Conservation (phyloP, 2,797 vertebrate species). For the Lepidocolaptes lacrymiger region DNA sequence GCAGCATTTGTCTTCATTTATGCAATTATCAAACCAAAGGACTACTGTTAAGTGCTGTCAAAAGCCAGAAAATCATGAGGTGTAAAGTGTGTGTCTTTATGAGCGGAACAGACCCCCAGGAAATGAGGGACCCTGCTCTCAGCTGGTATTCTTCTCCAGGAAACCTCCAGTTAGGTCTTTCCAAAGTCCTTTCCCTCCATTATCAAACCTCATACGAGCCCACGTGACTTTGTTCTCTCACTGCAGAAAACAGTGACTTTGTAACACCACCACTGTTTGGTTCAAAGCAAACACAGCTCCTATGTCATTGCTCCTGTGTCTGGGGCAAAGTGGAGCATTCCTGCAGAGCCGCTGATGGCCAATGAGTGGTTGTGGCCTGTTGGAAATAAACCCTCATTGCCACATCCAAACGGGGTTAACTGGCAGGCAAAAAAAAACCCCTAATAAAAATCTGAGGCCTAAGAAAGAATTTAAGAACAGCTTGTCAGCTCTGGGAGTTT, state of each 20-base stretch:
- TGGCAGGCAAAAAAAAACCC: not conserved
- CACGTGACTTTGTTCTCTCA: not conserved
- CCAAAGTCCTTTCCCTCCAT: not conserved
- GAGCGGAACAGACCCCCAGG: not conserved
- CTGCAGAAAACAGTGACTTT: not conserved
- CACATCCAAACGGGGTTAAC: not conserved
- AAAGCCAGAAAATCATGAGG: not conserved
- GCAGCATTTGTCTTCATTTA: constrained; percentile 76
- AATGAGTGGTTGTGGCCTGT: not conserved
- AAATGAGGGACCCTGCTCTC: not conserved
- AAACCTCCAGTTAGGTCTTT: not conserved
- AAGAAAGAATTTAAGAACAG: not conserved
- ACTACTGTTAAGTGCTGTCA: constrained; percentile 72
- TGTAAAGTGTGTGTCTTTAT: not conserved
- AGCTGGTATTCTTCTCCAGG: not conserved
- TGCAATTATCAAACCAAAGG: constrained; percentile 74
- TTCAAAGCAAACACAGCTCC: not conserved
- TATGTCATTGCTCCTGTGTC: not conserved
- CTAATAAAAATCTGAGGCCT: not conserved
- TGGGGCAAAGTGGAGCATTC: fast-evolving
- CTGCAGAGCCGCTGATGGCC: fast-evolving
- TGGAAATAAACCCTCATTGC: not conserved
- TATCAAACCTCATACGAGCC: not conserved
- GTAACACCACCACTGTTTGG: not conserved
- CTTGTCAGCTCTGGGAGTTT: not conserved